Conservation (phyloP, 2,888 invertebrate genomes). For the Ophraella communa region DNA sequence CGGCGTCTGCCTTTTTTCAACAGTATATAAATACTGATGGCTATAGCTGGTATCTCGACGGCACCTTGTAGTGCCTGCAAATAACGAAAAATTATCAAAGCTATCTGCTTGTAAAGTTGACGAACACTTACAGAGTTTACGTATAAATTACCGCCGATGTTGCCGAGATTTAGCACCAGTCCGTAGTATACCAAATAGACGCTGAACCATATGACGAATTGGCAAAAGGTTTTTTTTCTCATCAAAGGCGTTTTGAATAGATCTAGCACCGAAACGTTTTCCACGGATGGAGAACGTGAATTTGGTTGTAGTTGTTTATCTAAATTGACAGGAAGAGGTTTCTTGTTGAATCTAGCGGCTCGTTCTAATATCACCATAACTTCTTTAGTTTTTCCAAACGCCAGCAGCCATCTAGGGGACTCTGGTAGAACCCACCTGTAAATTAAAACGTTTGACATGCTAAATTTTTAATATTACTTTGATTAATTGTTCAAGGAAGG, state of each 20-base stretch:
- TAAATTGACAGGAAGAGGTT: slow-evolving; percentile 69
- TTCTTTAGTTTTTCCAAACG: slow-evolving; percentile 74
- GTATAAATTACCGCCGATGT: slow-evolving; percentile 78
- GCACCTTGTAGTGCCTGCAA: slow-evolving; percentile 69
- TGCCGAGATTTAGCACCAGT: slow-evolving; percentile 74
- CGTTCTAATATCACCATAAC: slow-evolving; percentile 70
- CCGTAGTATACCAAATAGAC: slow-evolving; percentile 83
- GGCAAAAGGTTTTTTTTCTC: slow-evolving; percentile 72
- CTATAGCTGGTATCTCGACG: slow-evolving; percentile 81
- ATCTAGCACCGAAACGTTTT: slow-evolving; percentile 65
- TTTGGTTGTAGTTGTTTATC: slow-evolving; percentile 70
- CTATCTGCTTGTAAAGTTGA: too few relatives aligned
- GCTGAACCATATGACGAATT: slow-evolving; percentile 78
- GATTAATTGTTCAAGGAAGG: too few relatives aligned
- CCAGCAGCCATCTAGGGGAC: slow-evolving; percentile 79
- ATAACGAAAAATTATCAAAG: background rate
- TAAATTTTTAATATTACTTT: too few relatives aligned
- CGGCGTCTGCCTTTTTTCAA: slow-evolving; percentile 75
- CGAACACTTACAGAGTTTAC: slow-evolving; percentile 69
- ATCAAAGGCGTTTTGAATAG: slow-evolving; percentile 71
- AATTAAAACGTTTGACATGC: background rate
- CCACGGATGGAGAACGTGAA: slow-evolving; percentile 56
- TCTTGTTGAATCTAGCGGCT: slow-evolving; percentile 71
- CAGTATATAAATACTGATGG: slow-evolving; percentile 77
- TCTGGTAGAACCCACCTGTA: slow-evolving; percentile 78